Conservation (phyloP, 2,113 vertebrate genomes). For the Prochilodus magdalenae region DNA sequence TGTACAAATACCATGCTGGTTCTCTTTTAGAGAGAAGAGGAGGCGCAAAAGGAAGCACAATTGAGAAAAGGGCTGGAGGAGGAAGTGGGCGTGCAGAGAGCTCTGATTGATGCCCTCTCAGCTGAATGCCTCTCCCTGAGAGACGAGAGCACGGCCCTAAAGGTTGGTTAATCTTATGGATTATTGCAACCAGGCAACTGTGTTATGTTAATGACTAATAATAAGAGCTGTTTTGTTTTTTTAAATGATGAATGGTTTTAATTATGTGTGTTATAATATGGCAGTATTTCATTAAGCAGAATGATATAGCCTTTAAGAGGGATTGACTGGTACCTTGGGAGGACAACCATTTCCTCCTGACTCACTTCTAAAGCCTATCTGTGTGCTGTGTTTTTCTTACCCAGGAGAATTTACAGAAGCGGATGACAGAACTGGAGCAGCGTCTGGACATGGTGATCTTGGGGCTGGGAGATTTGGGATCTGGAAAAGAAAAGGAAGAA, state of each 20-base stretch:
- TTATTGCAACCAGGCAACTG: neutral
- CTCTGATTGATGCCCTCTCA: slow-evolving; percentile 89
- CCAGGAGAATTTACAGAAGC: slow-evolving; percentile 62
- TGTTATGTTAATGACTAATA: too few species aligned
- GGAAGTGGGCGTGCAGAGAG: slow-evolving; percentile 81
- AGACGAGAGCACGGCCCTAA: slow-evolving; percentile 77
- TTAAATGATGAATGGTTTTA: too few species aligned
- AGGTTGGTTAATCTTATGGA: slow-evolving; percentile 70
- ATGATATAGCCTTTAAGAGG: too few species aligned
- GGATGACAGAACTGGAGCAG: slow-evolving; percentile 65
- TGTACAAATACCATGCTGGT: neutral
- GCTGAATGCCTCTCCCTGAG: slow-evolving; percentile 85
- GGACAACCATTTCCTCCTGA: neutral
- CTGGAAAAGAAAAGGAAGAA: neutral
- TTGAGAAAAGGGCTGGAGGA: slow-evolving; percentile 76
- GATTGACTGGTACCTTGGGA: too few species aligned
- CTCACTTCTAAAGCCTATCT: neutral
- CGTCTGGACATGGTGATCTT: slow-evolving; percentile 70
- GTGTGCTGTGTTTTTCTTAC: neutral
- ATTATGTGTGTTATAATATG: too few species aligned
- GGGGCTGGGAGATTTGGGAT: slow-evolving; percentile 65
- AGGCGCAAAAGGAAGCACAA: slow-evolving; percentile 70
- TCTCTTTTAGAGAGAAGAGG: slow-evolving; percentile 80
- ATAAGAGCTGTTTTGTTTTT: too few species aligned
- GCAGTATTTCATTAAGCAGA: too few species aligned